Evolutionary conservation across 2,888 invertebrate species (phyloP), one percentile per base, ranked within the genome.

Genomic region (Leptodirus hochenwartii): DNA sequence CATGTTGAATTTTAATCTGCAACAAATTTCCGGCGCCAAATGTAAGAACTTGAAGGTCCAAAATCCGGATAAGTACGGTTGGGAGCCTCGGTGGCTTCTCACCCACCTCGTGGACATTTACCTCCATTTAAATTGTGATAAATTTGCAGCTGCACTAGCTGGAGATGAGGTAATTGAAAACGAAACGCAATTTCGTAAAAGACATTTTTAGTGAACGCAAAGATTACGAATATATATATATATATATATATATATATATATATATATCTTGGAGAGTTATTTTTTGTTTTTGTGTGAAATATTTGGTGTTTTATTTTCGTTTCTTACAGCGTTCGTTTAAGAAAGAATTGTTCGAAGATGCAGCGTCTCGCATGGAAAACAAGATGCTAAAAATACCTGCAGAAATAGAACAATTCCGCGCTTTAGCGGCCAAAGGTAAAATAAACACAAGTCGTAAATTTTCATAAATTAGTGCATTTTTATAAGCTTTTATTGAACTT

Each of bases 1-100:
- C 33, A 98, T 98, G 96, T 66, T 98, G 41, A 95, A 98, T 59
- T 95, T 90, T 56, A 98, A 98, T 61, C 64, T 98, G 39, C 82
- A 87, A 51, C 95, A 96, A 53, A 64, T 98, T 28, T 93, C 91
- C 55, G 93, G 95, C 6, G 80, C 88, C 26, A 93, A 93, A 58
- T 95, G 93, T 62, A 84, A 87, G 57, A 79, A 78, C 53, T 64
- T 91, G 36, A 88, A 88, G 64, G 93, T 95, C 29, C 74, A 80
- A 33, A 81, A 82, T 43, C 87, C 90, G 2, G 81, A 85, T 39
- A 90, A 90, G 55, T 98, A 95, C 54, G 87, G 88, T 8, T 98
- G 96, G 96, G 88, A 95, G 52, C 96, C 96, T 12, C 70, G 88
- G 44, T 71, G 79, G 41, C 62, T 98, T 41, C 66, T 96, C 34